Percentiles rank a stretch among this genome's conserved stretches.
Evolutionary conservation across 2,888 invertebrate genomes (phyloP).

Genomic region (Drosophila austrosaltans): DNA sequence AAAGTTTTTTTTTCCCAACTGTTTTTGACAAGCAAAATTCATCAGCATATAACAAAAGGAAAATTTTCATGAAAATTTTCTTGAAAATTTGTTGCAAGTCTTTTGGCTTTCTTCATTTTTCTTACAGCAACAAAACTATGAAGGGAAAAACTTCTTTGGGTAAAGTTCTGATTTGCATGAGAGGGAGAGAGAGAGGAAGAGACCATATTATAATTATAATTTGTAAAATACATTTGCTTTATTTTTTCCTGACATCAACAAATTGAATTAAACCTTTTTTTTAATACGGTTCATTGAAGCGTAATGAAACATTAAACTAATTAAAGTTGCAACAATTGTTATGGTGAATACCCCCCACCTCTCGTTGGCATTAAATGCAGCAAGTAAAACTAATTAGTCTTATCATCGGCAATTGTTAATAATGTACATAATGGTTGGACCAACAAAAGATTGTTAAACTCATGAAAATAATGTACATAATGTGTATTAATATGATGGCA

Average conservation of each 20-base stretch:
- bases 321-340: slow-evolving; percentile 10
- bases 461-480: slow-evolving; percentile 7
- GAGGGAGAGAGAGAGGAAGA: background rate
- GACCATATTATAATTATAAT: slow-evolving; percentile 1
- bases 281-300: background rate
- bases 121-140: background rate
- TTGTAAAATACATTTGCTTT: background rate
- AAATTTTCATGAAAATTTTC: slow-evolving; percentile 17
- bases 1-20: slow-evolving; percentile 40
- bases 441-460: background rate
- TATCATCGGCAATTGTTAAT: slow-evolving; percentile 9
- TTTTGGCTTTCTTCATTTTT: background rate
- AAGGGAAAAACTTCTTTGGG: background rate
- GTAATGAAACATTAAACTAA: slow-evolving; percentile 12
- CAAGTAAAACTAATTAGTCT: slow-evolving; percentile 9
- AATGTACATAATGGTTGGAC: background rate
- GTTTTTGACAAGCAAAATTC: slow-evolving; percentile 43
- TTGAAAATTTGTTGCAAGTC: slow-evolving; percentile 8
- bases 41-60: slow-evolving; percentile 38
- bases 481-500: background rate
- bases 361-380: background rate
- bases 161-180: background rate
- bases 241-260: background rate
- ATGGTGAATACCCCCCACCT: background rate
- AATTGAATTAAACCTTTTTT: background rate